phyloP scores from a whole-genome alignment of 2,113 vertebrate species.

The Thamnophis sirtalis region DNA sequence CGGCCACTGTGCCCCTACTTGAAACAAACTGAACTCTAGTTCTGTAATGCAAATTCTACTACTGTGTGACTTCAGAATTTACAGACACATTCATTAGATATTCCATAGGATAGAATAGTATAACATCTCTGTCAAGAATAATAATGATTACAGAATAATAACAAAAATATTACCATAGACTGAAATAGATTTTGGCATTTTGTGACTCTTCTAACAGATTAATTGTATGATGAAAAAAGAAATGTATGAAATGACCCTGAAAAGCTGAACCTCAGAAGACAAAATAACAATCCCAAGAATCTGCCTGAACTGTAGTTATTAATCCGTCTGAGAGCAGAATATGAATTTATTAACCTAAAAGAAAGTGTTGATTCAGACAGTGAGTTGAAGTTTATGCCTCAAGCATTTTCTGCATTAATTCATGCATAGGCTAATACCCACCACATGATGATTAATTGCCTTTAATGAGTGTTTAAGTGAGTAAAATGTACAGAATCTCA shows the following conservation, averaged over 20 bases:
- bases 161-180: neutral
- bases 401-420: conserved; percentile 4
- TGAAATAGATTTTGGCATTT: neutral
- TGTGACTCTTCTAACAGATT: neutral
- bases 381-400: neutral
- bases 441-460: neutral
- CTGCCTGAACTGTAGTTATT: neutral
- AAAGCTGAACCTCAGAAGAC: neutral
- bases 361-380: neutral
- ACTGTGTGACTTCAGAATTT: neutral
- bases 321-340: neutral
- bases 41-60: neutral
- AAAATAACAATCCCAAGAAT: neutral
- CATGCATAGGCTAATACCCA: neutral
- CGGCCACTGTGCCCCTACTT: too few relatives aligned
- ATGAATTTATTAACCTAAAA: neutral
- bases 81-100: neutral
- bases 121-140: neutral
- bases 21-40: neutral
- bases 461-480: neutral
- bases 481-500: conserved; percentile 36
- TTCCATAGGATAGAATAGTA: neutral
- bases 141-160: neutral
- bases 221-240: conserved; percentile 1
- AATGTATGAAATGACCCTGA: conserved; percentile 12